Conservation (phyloP, 2,888 invertebrate species). For the Aspidiotus destructor region DNA sequence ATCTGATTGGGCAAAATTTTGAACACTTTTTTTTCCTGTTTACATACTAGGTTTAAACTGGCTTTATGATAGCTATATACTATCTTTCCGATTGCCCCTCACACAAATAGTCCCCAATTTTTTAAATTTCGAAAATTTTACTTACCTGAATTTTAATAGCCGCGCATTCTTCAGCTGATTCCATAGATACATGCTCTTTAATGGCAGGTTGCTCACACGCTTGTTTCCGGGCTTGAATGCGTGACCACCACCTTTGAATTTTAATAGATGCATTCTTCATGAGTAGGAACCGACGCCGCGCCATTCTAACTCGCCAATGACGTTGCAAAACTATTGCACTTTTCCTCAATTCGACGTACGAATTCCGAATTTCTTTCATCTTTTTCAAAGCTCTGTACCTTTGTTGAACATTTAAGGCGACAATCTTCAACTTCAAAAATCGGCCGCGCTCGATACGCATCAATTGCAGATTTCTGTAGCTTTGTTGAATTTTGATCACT, state of each 20-base stretch:
- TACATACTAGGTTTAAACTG: too few species aligned
- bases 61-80: too few species aligned
- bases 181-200: background rate
- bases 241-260: constrained; percentile 6
- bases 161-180: background rate
- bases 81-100: too few species aligned
- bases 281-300: background rate
- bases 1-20: too few species aligned
- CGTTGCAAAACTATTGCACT: constrained; percentile 28
- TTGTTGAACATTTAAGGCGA: constrained; percentile 29
- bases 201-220: background rate
- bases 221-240: background rate
- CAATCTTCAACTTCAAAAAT: constrained; percentile 15
- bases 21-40: too few species aligned
- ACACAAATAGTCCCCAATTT: too few species aligned
- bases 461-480: background rate
- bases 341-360: constrained; percentile 12
- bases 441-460: constrained; percentile 3
- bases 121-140: background rate
- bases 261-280: background rate
- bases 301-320: constrained; percentile 17
- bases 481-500: background rate
- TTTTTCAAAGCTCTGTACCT: background rate
- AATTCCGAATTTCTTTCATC: constrained; percentile 11
- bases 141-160: constrained; percentile 25